Base-by-base conservation (phyloP, 2,888 invertebrate genomes). In the Blera fallax region DNA sequence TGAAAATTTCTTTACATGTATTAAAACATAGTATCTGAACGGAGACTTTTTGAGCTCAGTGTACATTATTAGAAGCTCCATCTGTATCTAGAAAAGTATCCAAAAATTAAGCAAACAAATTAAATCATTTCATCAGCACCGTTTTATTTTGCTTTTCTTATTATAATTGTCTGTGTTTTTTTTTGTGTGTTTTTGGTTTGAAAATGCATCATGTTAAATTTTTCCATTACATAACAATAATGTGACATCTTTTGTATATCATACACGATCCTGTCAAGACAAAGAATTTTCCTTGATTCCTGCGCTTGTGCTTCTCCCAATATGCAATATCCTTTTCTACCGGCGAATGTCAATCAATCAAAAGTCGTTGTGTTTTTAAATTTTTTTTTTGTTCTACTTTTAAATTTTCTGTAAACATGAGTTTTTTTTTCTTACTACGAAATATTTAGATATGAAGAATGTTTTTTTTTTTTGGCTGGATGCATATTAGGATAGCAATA, bases 71-170 rank as follows among this genome's bases (percentile, higher is more conserved):
- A n/a, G n/a, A n/a, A n/a, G n/a, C n/a, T n/a, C n/a, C n/a, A n/a
- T n/a, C n/a, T n/a, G n/a, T n/a, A n/a, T n/a, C n/a, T n/a, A n/a
- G n/a, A n/a, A n/a, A n/a, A n/a, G n/a, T n/a, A n/a, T n/a, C n/a
- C n/a, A 62, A 3, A 27, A 56, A 50, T 45, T 60, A 43, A 11
- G 50, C 18, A 16, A 8, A 11, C 14, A 3, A 32, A 11, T 48
- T 48, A 21, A 50, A 58, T 65, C 50, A 62, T 69, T 67, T 78
- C 69, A 62, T 78, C 69, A 78, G 78, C 78, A 78, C 78, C 69
- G n/a, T 73, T 60, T 45, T 50, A 18, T 60, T 24, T 60, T 27
- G 29, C 16, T 76, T 58, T 29, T 24, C 58, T 69, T 69, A n/a
- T 56, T 48, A 29, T 32, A 32, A 24, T 14, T 50, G 24, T 4